Conservation (phyloP, 1,140 invertebrate genomes). For the Orchestia grillus region DNA sequence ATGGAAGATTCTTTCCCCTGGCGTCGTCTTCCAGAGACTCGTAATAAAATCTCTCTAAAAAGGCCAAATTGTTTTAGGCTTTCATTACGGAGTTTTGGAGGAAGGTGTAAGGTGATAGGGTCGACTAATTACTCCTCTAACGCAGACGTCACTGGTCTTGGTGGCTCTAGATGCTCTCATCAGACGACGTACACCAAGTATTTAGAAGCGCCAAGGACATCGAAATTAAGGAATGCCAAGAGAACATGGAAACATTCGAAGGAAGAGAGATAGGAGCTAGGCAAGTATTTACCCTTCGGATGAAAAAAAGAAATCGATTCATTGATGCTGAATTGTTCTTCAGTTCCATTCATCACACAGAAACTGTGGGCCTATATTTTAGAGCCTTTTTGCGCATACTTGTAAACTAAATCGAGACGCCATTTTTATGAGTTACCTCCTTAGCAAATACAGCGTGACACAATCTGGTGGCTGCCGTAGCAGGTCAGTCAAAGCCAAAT, state of each 20-base stretch:
- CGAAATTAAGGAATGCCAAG: background rate
- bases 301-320: background rate
- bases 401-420: too few species aligned
- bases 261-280: too few species aligned
- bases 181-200: background rate
- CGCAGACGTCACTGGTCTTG: background rate
- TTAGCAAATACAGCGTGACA: too few species aligned
- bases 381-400: too few species aligned
- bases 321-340: background rate
- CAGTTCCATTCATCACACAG: too few species aligned
- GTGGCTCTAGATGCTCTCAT: background rate
- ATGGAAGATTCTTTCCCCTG: conserved; percentile 50
- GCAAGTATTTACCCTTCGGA: background rate
- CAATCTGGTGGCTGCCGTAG: too few species aligned
- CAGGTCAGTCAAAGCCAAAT: too few species aligned
- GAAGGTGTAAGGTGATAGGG: conserved; percentile 27
- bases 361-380: too few species aligned
- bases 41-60: conserved; percentile 45
- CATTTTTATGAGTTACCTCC: too few species aligned
- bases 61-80: conserved; percentile 49
- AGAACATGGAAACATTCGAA: background rate
- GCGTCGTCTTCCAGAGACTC: conserved; percentile 22
- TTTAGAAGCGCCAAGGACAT: background rate
- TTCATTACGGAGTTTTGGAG: conserved; percentile 43
- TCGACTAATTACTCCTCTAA: conserved; percentile 6